Percentiles rank a stretch among this genome's conserved stretches.
These are phyloP conservation scores for Formica aserva DNA, from an alignment of 2,888 invertebrate genomes.

Conservation along the genomic window DNA sequence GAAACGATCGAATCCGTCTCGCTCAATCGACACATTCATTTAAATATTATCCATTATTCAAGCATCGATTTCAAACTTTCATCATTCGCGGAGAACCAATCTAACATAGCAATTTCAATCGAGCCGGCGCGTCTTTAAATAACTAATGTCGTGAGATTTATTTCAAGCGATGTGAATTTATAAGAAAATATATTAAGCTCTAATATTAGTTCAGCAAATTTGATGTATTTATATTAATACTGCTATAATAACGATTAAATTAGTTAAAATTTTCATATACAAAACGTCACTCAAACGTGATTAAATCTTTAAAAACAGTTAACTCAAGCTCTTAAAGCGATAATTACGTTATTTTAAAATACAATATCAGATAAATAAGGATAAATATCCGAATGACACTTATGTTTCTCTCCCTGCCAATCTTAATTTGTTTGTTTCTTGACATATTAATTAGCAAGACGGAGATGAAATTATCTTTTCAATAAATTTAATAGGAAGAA, in stretches of 20 bases:
- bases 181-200: background rate
- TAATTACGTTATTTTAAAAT: background rate
- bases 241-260: background rate
- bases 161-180: background rate
- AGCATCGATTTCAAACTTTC: background rate
- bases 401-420: background rate
- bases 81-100: background rate
- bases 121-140: background rate
- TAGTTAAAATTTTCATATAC: background rate
- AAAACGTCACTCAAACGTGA: background rate
- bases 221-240: background rate
- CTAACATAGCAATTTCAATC: background rate
- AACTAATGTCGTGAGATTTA: background rate
- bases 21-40: constrained; percentile 4
- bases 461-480: background rate
- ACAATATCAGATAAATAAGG: background rate
- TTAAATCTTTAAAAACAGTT: background rate
- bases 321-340: constrained; percentile 5
- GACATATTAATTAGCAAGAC: background rate
- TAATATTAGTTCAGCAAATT: background rate
- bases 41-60: constrained; percentile 27
- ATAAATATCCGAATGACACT: background rate
- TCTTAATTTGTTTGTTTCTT: background rate
- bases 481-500: background rate
- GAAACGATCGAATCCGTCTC: background rate